Evolutionary conservation across 2,888 invertebrate species (phyloP).

Genomic region (Oligia fasciuncula): DNA sequence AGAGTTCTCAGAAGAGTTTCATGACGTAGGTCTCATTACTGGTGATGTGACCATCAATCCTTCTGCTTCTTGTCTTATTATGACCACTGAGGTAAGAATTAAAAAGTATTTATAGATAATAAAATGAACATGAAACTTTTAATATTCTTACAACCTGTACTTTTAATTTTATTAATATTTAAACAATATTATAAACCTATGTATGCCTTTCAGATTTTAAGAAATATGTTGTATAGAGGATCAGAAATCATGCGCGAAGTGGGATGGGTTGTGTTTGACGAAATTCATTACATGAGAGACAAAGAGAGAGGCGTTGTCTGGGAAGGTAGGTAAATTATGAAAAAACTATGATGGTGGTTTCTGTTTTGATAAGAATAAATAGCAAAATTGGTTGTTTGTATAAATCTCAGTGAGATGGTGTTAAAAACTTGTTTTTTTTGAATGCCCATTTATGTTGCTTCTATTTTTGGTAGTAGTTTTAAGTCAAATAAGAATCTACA

Average conservation of each 20-base stretch:
- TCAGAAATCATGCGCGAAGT: conserved; percentile 99
- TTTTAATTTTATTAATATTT: neutral
- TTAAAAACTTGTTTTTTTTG: neutral
- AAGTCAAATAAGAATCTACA: neutral
- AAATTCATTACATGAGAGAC: conserved; percentile 99
- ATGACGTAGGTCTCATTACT: conserved; percentile 99
- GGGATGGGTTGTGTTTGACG: conserved; percentile 99
- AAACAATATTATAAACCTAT: neutral
- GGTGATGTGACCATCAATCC: conserved; percentile 99
- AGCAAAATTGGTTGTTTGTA: neutral
- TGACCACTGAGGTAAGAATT: conserved; percentile 98
- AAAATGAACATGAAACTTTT: neutral
- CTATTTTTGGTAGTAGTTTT: neutral
- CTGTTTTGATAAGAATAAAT: neutral
- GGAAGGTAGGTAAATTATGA: conserved; percentile 91
- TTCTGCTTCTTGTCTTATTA: conserved; percentile 98
- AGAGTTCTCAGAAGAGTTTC: conserved; percentile 99
- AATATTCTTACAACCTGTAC: neutral
- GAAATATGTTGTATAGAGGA: conserved; percentile 99
- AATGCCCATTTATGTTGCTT: neutral
- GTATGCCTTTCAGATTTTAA: conserved; percentile 93
- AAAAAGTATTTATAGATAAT: neutral
- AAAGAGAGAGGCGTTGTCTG: conserved; percentile 99
- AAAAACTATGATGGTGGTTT: neutral
- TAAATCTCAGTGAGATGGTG: neutral